These are phyloP conservation scores for Drosophila tani DNA, from an alignment of 1,140 invertebrate species.

Conservation along the genomic window DNA sequence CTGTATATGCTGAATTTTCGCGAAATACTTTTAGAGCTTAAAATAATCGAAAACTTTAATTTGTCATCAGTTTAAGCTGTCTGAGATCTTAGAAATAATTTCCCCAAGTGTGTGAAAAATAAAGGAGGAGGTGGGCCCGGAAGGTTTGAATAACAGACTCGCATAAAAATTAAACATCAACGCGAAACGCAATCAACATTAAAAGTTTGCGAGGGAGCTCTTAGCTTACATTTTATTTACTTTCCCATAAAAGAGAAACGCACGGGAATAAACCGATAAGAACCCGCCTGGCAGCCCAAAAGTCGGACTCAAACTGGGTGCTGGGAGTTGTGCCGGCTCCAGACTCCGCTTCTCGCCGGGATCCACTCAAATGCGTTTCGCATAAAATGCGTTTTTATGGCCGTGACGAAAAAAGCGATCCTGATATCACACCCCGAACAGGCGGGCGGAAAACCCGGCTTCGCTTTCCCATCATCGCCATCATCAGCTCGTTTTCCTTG, in stretches of 20 bases:
- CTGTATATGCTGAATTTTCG: too few species aligned
- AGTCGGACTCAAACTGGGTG: slow-evolving; percentile 17
- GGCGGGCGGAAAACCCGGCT: slow-evolving; percentile 17
- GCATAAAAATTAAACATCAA: slow-evolving; percentile 78
- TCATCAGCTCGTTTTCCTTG: slow-evolving; percentile 43
- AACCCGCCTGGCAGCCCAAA: slow-evolving; percentile 23
- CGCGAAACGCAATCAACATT: slow-evolving; percentile 81
- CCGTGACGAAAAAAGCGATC: slow-evolving; percentile 73
- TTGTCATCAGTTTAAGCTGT: neutral
- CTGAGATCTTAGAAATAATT: neutral
- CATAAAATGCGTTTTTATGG: slow-evolving; percentile 83
- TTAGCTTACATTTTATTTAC: slow-evolving; percentile 75
- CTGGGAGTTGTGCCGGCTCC: slow-evolving; percentile 1
- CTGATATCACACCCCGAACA: slow-evolving; percentile 45
- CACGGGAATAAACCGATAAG: slow-evolving; percentile 53
- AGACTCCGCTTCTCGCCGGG: slow-evolving; percentile 52
- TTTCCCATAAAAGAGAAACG: slow-evolving; percentile 74
- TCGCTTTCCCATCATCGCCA: slow-evolving; percentile 42
- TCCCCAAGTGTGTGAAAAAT: neutral
- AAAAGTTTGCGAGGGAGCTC: slow-evolving; percentile 69
- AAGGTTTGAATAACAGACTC: slow-evolving; percentile 46
- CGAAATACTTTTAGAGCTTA: neutral
- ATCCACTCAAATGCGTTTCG: slow-evolving; percentile 79
- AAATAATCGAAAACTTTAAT: neutral
- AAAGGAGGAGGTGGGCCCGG: slow-evolving; percentile 1